Percentiles rank a stretch among this genome's conserved stretches.
Evolutionary conservation across 1,140 invertebrate species (phyloP).

Genomic region (Eufriesea mexicana): DNA sequence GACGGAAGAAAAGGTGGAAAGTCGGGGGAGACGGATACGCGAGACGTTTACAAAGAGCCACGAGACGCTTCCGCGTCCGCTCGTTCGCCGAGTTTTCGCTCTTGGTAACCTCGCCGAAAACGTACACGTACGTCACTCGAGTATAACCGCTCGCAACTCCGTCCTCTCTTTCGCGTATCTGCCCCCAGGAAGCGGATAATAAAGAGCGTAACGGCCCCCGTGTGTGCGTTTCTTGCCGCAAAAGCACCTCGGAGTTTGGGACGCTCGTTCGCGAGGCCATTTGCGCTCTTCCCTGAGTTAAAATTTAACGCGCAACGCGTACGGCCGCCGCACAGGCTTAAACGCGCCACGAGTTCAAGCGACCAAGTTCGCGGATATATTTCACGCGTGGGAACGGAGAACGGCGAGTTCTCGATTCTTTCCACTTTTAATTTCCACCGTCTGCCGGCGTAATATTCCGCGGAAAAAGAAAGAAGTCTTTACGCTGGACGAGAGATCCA

Average conservation of each 20-base stretch:
- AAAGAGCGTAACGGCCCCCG: slow-evolving; percentile 31
- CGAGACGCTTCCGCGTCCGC: slow-evolving; percentile 20
- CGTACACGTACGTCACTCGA: neutral
- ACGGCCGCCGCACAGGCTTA: neutral
- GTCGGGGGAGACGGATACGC: slow-evolving; percentile 4
- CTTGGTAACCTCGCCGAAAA: slow-evolving; percentile 1
- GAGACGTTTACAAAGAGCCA: slow-evolving; percentile 37
- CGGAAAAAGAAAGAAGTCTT: neutral
- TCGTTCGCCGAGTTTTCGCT: slow-evolving; percentile 25
- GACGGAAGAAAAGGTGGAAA: neutral
- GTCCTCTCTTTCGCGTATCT: neutral
- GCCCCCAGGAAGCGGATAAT: slow-evolving; percentile 34
- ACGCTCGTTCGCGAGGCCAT: slow-evolving; percentile 6
- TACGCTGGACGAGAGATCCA: no score
- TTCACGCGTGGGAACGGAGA: neutral
- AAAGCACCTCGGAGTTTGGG: neutral
- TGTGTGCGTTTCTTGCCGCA: neutral
- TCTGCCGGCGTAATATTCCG: neutral
- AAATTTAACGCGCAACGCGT: slow-evolving; percentile 26
- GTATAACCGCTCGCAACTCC: no score
- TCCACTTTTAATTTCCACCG: neutral
- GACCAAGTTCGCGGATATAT: neutral
- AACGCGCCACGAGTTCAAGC: neutral
- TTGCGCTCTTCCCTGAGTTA: neutral
- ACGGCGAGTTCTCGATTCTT: neutral